Base-by-base conservation (phyloP, 2,888 invertebrate genomes). In the Anthoptus insignis region DNA sequence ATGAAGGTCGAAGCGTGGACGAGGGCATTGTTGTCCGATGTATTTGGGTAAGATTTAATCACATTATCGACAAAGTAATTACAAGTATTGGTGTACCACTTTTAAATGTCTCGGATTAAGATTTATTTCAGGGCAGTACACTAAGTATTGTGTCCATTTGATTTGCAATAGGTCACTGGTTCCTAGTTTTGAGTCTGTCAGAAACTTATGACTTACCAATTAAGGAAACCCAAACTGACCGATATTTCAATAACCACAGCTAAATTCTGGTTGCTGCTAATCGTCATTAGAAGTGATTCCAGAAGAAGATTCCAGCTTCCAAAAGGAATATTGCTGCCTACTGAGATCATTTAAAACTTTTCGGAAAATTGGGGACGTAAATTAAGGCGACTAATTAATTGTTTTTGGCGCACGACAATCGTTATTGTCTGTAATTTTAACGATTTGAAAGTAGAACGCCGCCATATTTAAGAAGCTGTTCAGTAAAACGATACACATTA, bases 401-500 rank as follows among this genome's bases (percentile, higher is more conserved):
- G 37, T 49, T 64, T 63, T 63, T 49, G 63, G 63, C 63, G 49
- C 56, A 42, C 56, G 57, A 39, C 56, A 57, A 49, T 57, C 63
- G 21, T 57, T 64, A 54, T 61, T 57, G 50, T 57, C 39, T 57
- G 29, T 50, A 56, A 57, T 64, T 57, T 39, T 64, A 59, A 57
- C 50, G 39, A 64, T 64, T 64, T 64, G 49, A 22, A 64, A 57
- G 50, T 64, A 29, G 57, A 57, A 42, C 63, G 49, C 54, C 37
- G 49, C 49, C 34, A 50, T 64, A 54, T 64, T 59, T 68, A 73
- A 68, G 66, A 64, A 73, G 68, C 70, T 57, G 68, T 71, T 73
- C 72, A 70, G 52, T 65, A 63, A 24, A 67, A 65, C 68, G 68
- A 71, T 72, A 72, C 59, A 69, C 70, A 57, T 63, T 63, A 56